Percentiles rank a stretch among this genome's conserved stretches.
phyloP scores from a whole-genome alignment of 2,797 vertebrate species.

The Tapirus indicus region DNA sequence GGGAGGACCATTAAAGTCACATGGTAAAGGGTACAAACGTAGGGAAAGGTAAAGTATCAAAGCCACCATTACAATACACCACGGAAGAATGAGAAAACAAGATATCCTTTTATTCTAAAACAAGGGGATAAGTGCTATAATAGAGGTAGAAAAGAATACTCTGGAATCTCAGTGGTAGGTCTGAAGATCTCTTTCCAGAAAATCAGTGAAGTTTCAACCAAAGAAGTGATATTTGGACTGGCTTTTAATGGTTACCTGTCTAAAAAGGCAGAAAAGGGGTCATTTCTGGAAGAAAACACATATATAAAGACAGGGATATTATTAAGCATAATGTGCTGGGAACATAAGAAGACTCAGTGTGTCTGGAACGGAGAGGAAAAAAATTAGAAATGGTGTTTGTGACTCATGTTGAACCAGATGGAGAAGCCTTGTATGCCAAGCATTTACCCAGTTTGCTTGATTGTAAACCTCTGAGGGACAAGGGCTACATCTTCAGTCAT shows the following conservation, averaged over 20 bases:
- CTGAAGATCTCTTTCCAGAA: constrained; percentile 7
- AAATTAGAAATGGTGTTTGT: neutral
- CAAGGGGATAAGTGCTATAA: neutral
- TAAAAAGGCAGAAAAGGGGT: neutral
- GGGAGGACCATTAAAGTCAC: neutral
- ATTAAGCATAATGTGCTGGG: neutral
- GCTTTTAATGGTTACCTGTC: neutral
- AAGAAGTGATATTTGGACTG: neutral
- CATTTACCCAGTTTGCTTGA: neutral
- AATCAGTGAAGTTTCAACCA: neutral
- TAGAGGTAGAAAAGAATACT: neutral
- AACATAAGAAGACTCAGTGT: neutral
- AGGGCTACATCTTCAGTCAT: neutral
- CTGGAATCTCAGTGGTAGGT: neutral
- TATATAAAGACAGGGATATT: neutral
- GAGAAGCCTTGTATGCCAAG: neutral
- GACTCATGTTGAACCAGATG: neutral
- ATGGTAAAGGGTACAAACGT: neutral
- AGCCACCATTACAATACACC: neutral
- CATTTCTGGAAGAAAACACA: neutral
- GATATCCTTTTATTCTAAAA: neutral
- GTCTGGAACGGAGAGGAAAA: neutral
- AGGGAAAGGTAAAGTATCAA: neutral
- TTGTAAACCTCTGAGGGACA: neutral
- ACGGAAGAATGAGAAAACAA: neutral